These are phyloP conservation scores for Mimumesa dahlbomi DNA, from an alignment of 2,888 invertebrate genomes.

Conservation along the genomic window DNA sequence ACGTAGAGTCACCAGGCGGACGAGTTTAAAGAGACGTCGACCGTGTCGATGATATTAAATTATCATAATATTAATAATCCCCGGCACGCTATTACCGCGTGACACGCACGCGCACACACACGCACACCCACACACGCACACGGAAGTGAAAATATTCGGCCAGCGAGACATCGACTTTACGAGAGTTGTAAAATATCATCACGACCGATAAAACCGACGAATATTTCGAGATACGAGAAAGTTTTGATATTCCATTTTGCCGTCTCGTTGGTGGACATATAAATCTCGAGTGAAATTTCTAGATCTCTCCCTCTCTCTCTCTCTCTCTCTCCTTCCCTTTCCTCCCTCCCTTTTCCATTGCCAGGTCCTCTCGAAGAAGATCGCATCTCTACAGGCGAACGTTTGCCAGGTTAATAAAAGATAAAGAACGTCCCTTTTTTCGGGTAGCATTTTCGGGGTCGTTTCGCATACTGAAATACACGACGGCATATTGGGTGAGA, in stretches of 20 bases:
- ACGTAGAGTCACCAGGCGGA: conserved; percentile 31
- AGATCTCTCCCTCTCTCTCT: neutral
- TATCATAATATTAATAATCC: conserved; percentile 68
- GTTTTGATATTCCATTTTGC: too few relatives aligned
- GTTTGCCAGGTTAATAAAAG: neutral
- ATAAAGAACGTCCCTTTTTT: neutral
- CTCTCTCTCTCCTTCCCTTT: neutral
- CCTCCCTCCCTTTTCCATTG: neutral
- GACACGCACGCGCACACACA: too few relatives aligned
- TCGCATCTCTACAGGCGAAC: neutral
- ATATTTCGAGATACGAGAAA: too few relatives aligned
- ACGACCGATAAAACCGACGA: too few relatives aligned
- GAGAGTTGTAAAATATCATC: too few relatives aligned
- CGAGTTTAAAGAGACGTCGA: conserved; percentile 37
- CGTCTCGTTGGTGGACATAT: too few relatives aligned
- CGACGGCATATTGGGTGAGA: neutral
- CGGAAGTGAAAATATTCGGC: too few relatives aligned
- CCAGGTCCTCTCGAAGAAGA: too few relatives aligned
- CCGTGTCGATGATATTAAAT: conserved; percentile 62
- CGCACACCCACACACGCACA: too few relatives aligned
- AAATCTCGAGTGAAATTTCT: too few relatives aligned
- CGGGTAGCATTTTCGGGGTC: neutral
- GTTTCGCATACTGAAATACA: neutral
- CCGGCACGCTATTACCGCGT: too few relatives aligned
- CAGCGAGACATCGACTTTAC: too few relatives aligned